These are phyloP conservation scores for zebrafish (Danio rerio) DNA, from an alignment of 2,113 vertebrate species.

Conservation along the genomic window GRCz12tu NC_133194.1:9300501-9301000, in stretches of 20 bases:
- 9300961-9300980: no score
- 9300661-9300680: slow-evolving; percentile 16
- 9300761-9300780: background rate
- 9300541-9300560: slow-evolving; percentile 23
- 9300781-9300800: background rate
- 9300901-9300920: no score
- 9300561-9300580: slow-evolving; percentile 1
- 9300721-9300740: background rate
- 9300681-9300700: background rate
- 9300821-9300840: background rate
- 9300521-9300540: slow-evolving; percentile 63
- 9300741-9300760: background rate
- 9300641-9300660: slow-evolving; percentile 57
- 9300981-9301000: no score
- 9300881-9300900: no score
- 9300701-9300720: background rate
- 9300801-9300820: background rate
- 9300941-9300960: no score
- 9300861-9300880: no score
- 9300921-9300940: no score
- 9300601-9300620: background rate
- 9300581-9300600: slow-evolving; percentile 15
- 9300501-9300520: slow-evolving; percentile 73
- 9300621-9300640: slow-evolving; percentile 47
- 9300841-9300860: no score